A percentile compares a stretch with the other conserved stretches of the same genome.
These are phyloP conservation scores for Drosophila pectinifera DNA, from an alignment of 1,140 invertebrate species.

Conservation along the genomic window DNA sequence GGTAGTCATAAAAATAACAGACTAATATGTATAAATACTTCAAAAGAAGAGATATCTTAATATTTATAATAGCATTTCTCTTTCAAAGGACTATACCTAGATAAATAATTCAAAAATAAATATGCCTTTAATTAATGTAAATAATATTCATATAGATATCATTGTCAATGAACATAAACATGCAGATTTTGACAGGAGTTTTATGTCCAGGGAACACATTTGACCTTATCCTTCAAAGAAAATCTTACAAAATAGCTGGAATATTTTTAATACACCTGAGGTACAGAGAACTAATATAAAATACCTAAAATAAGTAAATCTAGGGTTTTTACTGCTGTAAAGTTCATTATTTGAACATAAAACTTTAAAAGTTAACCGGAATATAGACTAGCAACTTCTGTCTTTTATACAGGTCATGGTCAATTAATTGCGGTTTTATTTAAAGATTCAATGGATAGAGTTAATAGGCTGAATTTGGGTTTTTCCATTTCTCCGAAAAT, in stretches of 20 bases:
- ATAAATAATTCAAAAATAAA: conserved; percentile 18
- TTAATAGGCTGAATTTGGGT: too few species aligned
- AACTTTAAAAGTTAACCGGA: too few species aligned
- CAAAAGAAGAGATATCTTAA: conserved; percentile 9
- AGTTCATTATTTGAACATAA: too few species aligned
- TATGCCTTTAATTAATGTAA: too few species aligned
- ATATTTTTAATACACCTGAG: background rate
- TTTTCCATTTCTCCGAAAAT: background rate
- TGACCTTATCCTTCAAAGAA: background rate
- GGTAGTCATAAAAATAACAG: background rate
- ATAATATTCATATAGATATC: too few species aligned
- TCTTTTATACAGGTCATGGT: background rate
- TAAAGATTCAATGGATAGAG: background rate
- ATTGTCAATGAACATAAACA: too few species aligned
- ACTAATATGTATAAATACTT: too few species aligned
- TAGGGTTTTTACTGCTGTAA: too few species aligned
- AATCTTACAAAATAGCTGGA: background rate
- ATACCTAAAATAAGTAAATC: too few species aligned
- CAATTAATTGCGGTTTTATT: background rate
- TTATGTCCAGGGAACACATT: background rate
- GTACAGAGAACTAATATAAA: background rate
- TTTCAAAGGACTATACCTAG: background rate
- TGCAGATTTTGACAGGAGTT: too few species aligned
- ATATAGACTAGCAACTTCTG: too few species aligned
- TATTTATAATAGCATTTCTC: background rate